Evolutionary conservation across 2,113 vertebrate species (phyloP).

Genomic region (Myotis brandtii): DNA sequence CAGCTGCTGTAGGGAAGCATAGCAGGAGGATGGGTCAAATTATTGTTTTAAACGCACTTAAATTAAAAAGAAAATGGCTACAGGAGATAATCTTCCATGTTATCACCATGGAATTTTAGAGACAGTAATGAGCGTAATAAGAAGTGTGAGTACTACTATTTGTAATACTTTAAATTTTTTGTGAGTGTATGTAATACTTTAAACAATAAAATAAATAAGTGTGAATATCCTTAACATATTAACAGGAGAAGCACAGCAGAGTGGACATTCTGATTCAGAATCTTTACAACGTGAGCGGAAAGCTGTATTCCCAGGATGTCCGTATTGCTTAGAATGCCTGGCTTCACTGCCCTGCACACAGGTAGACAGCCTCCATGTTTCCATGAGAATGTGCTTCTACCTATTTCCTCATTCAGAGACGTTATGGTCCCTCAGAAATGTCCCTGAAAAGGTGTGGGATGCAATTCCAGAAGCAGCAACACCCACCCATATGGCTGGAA

Average conservation of each 20-base stretch:
- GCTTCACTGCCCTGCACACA: background rate
- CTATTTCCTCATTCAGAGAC: background rate
- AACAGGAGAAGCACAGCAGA: background rate
- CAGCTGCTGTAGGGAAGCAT: constrained; percentile 55
- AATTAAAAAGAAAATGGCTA: constrained; percentile 65
- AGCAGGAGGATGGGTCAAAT: constrained; percentile 52
- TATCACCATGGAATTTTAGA: constrained; percentile 68
- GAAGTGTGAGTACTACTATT: no score
- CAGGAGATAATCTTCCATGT: constrained; percentile 48
- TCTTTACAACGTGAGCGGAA: constrained; percentile 27
- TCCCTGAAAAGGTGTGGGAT: background rate
- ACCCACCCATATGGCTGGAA: background rate
- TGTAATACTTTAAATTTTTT: no score
- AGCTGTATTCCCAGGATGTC: background rate
- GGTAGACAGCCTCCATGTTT: background rate
- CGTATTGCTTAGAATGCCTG: background rate
- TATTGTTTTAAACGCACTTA: constrained; percentile 63
- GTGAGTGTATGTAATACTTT: no score
- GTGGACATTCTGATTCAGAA: background rate
- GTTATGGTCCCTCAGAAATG: background rate
- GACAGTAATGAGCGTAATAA: constrained; percentile 60
- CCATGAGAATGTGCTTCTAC: background rate
- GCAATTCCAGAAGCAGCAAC: background rate
- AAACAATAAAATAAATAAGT: background rate
- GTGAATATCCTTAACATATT: constrained; percentile 62